Conservation (phyloP, 1,140 invertebrate genomes). For the Drosophila pruinosa region DNA sequence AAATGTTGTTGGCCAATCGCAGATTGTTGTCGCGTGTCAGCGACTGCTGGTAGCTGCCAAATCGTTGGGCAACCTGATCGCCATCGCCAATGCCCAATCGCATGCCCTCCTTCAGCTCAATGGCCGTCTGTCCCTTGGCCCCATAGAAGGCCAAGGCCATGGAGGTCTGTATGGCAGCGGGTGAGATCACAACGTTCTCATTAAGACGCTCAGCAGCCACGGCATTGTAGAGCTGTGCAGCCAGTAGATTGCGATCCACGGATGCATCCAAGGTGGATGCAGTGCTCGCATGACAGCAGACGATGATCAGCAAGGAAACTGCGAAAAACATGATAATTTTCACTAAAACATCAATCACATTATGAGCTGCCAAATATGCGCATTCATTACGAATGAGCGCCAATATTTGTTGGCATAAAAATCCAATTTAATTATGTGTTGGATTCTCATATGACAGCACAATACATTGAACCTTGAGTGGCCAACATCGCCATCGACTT, state of each 20-base stretch:
- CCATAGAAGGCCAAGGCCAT: constrained; percentile 77
- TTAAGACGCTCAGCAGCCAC: constrained; percentile 63
- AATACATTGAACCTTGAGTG: constrained; percentile 12
- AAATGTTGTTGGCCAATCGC: constrained; percentile 75
- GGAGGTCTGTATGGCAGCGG: constrained; percentile 70
- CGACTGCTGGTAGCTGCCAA: constrained; percentile 64
- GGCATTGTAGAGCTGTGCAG: constrained; percentile 73
- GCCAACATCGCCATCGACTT: not conserved
- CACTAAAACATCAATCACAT: not conserved
- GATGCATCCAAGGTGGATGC: constrained; percentile 43
- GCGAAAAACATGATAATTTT: not conserved
- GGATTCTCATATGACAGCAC: constrained; percentile 10
- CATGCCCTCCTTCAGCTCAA: constrained; percentile 67
- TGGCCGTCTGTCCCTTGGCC: constrained; percentile 75
- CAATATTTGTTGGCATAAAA: constrained; percentile 22
- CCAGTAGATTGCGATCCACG: constrained; percentile 68
- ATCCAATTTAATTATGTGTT: constrained; percentile 32
- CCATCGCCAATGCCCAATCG: constrained; percentile 61
- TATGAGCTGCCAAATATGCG: constrained; percentile 3
- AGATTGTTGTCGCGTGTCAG: constrained; percentile 72
- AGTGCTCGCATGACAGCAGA: constrained; percentile 27
- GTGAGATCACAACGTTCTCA: constrained; percentile 72
- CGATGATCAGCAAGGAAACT: constrained; percentile 46
- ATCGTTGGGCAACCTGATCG: constrained; percentile 69
- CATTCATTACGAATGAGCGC: constrained; percentile 1